A percentile compares a stretch with the other conserved stretches of the same genome.
These are phyloP conservation scores for Cyclophora punctaria DNA, from an alignment of 2,888 invertebrate species.

Conservation along the genomic window DNA sequence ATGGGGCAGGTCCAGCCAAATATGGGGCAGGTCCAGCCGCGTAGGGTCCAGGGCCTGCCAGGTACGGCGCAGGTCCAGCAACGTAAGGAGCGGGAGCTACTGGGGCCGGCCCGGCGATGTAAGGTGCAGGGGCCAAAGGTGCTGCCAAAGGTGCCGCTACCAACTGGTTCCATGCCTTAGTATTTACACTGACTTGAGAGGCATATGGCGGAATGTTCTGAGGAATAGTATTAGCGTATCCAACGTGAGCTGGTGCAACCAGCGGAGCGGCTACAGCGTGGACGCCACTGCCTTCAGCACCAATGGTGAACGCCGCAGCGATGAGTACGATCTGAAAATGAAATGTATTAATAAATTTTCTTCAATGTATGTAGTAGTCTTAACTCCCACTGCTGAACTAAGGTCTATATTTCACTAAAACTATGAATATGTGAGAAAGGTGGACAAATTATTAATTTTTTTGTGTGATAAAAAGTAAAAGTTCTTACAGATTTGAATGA, in stretches of 20 bases:
- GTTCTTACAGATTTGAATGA: constrained; percentile 67
- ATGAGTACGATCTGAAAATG: constrained; percentile 55
- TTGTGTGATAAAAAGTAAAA: background rate
- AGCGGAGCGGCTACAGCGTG: constrained; percentile 54
- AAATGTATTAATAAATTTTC: background rate
- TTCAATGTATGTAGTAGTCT: background rate
- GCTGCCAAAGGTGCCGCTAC: constrained; percentile 46
- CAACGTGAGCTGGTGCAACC: constrained; percentile 71
- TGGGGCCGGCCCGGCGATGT: constrained; percentile 24
- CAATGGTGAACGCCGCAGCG: constrained; percentile 50
- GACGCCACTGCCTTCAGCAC: constrained; percentile 53
- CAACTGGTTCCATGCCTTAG: constrained; percentile 52
- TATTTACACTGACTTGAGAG: constrained; percentile 75
- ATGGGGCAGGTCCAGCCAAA: constrained; percentile 16
- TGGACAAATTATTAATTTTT: background rate
- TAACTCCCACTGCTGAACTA: background rate
- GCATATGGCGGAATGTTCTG: constrained; percentile 78
- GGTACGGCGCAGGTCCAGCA: constrained; percentile 17
- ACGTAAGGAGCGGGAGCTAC: constrained; percentile 27
- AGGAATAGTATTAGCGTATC: constrained; percentile 75
- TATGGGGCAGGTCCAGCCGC: constrained; percentile 23
- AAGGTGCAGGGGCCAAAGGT: constrained; percentile 28
- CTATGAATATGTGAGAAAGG: background rate
- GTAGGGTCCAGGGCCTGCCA: constrained; percentile 14
- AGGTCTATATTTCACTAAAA: background rate